Evolutionary conservation across 2,888 invertebrate species (phyloP).

Genomic region (Agrochola lota): DNA sequence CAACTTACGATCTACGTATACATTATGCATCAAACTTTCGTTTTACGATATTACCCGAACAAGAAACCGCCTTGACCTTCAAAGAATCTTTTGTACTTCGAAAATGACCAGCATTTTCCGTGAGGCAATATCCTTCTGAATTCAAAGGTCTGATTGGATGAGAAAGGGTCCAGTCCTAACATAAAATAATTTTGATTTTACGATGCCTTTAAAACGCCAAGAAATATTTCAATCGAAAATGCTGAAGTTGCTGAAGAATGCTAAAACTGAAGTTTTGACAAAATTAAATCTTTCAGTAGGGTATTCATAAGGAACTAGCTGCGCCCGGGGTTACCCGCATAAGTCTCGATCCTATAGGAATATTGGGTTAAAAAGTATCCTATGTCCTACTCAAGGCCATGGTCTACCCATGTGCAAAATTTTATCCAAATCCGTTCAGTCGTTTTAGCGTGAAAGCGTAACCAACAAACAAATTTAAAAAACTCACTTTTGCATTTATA

Average conservation of each 20-base stretch:
- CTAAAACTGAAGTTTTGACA: conserved; percentile 2
- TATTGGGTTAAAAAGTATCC: too few species aligned
- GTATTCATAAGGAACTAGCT: not conserved
- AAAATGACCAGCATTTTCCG: conserved; percentile 41
- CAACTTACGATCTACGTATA: conserved; percentile 13
- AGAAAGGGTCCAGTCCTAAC: conserved; percentile 42
- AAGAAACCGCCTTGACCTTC: conserved; percentile 40
- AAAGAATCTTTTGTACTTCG: conserved; percentile 51
- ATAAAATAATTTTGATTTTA: conserved; percentile 48
- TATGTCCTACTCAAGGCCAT: too few species aligned
- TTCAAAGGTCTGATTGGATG: conserved; percentile 51
- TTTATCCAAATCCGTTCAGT: too few species aligned
- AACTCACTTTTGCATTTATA: too few species aligned
- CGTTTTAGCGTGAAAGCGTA: too few species aligned
- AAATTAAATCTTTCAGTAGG: not conserved
- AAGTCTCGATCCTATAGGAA: too few species aligned
- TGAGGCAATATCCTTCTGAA: conserved; percentile 36
- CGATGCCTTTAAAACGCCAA: conserved; percentile 28
- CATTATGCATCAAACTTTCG: conserved; percentile 37
- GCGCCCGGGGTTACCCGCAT: too few species aligned
- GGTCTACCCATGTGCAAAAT: too few species aligned
- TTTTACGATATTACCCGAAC: conserved; percentile 41
- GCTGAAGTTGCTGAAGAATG: too few species aligned
- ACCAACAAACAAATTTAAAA: too few species aligned
- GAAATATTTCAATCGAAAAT: conserved; percentile 20